Percentiles rank a stretch among this genome's conserved stretches.
These are phyloP conservation scores for Aepyceros melampus DNA, from an alignment of 2,113 vertebrate species.

Conservation along the genomic window DNA sequence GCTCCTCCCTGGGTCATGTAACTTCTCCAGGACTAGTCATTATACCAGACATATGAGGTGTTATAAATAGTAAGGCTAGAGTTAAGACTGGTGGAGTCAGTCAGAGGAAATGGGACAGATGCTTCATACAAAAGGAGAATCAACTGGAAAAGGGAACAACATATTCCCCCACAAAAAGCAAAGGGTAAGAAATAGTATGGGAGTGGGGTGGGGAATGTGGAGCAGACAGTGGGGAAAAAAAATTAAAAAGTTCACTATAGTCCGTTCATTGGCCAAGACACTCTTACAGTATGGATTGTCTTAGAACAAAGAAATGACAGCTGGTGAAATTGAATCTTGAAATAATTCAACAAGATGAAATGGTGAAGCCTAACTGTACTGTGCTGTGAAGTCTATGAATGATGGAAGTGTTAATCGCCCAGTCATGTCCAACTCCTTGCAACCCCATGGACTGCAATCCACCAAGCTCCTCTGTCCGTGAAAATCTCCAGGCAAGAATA, in stretches of 20 bases:
- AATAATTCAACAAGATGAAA: background rate
- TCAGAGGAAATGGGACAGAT: rapidly evolving
- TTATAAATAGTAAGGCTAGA: background rate
- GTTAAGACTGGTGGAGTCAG: too few relatives aligned
- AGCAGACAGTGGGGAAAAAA: background rate
- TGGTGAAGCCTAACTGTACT: background rate
- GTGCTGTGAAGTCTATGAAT: background rate
- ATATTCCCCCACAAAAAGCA: background rate
- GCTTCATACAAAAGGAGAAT: background rate
- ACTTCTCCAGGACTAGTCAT: background rate
- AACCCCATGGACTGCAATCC: background rate
- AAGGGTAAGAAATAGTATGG: background rate
- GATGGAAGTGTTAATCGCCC: background rate
- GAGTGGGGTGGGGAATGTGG: background rate
- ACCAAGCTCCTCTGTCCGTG: background rate
- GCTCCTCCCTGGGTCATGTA: background rate
- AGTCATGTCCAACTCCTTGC: background rate
- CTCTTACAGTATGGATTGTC: background rate
- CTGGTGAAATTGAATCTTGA: background rate
- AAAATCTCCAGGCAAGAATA: background rate
- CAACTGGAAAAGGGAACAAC: background rate
- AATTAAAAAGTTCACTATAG: background rate
- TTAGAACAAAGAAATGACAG: background rate
- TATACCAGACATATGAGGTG: rapidly evolving
- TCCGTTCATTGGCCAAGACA: background rate